Evolutionary conservation across 2,797 vertebrate genomes (phyloP).

Genomic region (Bryconaethiops microstoma): DNA sequence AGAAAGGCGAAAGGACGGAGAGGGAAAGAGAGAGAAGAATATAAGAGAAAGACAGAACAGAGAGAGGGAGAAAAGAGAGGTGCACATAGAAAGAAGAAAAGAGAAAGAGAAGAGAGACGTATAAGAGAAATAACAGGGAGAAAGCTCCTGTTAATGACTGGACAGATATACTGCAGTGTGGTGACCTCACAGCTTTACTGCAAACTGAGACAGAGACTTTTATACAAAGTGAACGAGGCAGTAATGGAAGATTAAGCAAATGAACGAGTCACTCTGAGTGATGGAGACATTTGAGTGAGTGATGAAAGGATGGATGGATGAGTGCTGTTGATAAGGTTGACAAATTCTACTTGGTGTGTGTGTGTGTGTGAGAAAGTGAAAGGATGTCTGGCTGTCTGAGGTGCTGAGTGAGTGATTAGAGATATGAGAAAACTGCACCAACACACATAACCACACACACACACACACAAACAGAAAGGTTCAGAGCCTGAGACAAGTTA

Average conservation of each 20-base stretch:
- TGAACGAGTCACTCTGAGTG: not conserved
- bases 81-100: not conserved
- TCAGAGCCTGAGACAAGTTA: not conserved
- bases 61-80: conserved; percentile 7
- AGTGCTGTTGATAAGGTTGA: not conserved
- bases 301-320: not conserved
- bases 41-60: not conserved
- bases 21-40: too few species aligned
- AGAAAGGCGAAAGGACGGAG: too few species aligned
- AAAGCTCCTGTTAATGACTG: conserved; percentile 41
- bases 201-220: not conserved
- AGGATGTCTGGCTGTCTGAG: too few species aligned
- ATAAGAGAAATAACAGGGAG: conserved; percentile 7
- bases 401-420: not conserved
- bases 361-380: too few species aligned
- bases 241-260: not conserved
- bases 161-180: conserved; percentile 39
- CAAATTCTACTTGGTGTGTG: not conserved
- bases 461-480: not conserved
- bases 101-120: not conserved
- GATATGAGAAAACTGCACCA: not conserved
- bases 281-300: not conserved
- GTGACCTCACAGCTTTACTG: conserved; percentile 12
- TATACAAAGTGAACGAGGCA: too few species aligned
- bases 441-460: not conserved